Evolutionary conservation across 1,140 invertebrate genomes (phyloP), one percentile per base, ranked within the genome.

Genomic region (Himalopsyche phryganea): DNA sequence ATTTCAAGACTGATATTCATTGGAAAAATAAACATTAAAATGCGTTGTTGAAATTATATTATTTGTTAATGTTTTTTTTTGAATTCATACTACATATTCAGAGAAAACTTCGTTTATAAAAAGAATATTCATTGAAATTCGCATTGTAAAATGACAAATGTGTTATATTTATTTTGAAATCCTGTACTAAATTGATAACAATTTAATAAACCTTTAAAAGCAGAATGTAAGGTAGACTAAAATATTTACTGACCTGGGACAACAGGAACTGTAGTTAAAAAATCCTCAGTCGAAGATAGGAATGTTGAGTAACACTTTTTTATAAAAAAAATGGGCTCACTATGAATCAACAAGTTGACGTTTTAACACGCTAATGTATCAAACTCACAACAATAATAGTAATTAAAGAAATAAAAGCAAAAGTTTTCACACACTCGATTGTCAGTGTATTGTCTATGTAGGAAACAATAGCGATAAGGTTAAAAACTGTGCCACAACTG

Each of bases 341-440:
- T 13, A 40, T n/a, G 15, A 40, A 15, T 40, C 38, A 40, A n/a
- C 38, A 28, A 28, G 38, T 15, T 40, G 38, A 40, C 15, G 28
- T 56, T 40, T 18, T 36, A 38, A 32, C 47, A 38, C 55, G 50
- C 35, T 48, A 58, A 50, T 44, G 55, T 50, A 58, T 58, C 28
- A 58, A 50, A 44, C 35, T 18, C 23, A 48, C 53, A 56, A 53
- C 15, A 46, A 55, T 45, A 36, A 28, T 28, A 28, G 23, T 9
- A 28, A 28, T 28, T 28, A 28, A 28, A 47, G 32, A 14, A 61
- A 42, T 48, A 57, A 61, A 61, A 61, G 56, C 41, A 61, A 61
- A 61, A 61, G 60, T 61, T 28, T 58, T 61, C 60, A 61, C 60
- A 61, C 60, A 61, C 60, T 61, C 48, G 28, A 55, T 41, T 38